These are phyloP conservation scores for Trogon melanurus DNA, from an alignment of 2,113 vertebrate genomes.

Conservation along the genomic window DNA sequence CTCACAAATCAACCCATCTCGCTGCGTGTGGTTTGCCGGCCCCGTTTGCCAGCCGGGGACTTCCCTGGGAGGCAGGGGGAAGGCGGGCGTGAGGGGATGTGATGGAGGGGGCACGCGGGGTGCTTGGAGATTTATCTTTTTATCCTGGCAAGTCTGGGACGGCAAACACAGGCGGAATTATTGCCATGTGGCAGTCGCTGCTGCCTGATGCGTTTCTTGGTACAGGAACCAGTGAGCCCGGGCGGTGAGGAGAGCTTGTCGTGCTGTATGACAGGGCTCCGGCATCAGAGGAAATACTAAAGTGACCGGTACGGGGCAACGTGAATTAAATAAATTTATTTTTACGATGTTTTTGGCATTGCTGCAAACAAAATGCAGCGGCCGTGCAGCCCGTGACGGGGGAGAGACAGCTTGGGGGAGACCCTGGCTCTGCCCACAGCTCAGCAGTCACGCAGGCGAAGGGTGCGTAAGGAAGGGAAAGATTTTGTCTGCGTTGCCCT, in stretches of 20 bases:
- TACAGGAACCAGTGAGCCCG: neutral
- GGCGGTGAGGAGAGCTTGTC: neutral
- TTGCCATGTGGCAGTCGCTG: rapidly evolving
- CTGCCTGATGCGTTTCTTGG: neutral
- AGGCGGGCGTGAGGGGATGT: neutral
- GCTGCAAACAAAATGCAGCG: neutral
- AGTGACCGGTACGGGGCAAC: neutral
- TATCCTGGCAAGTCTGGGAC: neutral
- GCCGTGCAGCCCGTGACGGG: neutral
- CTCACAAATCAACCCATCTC: neutral
- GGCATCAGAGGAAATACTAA: neutral
- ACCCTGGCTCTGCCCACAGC: neutral
- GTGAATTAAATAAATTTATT: neutral
- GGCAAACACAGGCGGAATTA: neutral
- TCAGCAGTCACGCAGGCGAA: neutral
- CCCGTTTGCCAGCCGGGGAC: neutral
- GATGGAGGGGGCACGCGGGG: rapidly evolving
- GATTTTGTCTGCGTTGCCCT: neutral
- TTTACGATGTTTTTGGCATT: neutral
- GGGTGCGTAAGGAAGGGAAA: neutral
- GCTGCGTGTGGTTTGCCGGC: rapidly evolving
- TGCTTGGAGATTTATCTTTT: neutral
- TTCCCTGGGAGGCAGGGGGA: neutral
- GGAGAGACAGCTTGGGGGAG: neutral
- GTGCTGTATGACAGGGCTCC: rapidly evolving